Evolutionary conservation across 2,888 invertebrate genomes (phyloP), one percentile per base, ranked within the genome.

Genomic region (Clanis bilineata): DNA sequence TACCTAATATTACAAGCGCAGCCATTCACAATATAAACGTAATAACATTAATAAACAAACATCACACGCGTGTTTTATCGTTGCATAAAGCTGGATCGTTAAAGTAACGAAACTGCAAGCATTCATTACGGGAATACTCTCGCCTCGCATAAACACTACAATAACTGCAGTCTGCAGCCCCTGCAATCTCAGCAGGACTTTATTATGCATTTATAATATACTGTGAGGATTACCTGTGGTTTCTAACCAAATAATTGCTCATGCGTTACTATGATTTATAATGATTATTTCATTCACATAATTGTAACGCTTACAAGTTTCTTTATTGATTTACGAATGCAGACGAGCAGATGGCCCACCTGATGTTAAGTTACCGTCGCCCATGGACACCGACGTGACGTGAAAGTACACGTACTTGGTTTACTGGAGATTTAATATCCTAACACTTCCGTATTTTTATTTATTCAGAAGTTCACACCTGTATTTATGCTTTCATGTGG

Each of bases 61-160:
- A 23, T 10, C 44, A 47, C 25, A 47, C 25, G 47, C 28, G 4
- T 51, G 51, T 28, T 51, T 51, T 51, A 51, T 32, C 18, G 51
- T 18, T 15, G 7, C 28, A 10, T 32, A 28, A 51, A 51, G 18
- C 28, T 51, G 32, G 3, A 12, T 18, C 32, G 28, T 51, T 28
- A 28, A 32, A 28, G 3, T 32, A 51, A 18, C 51, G 32, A 21
- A 51, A 51, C 7, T 51, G 51, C 32, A 18, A 51, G 51, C 15
- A 51, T 51, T 51, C 28, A 51, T 51, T 51, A 51, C n/a, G 28
- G 51, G 9, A 51, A 51, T 51, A 15, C 28, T 51, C 51, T 32
- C 45, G 25, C 23, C 23, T 45, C 51, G 32, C 51, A 51, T 51
- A 51, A 51, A 51, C 18, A 51, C 28, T 32, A 28, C 28, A 51